phyloP scores from a whole-genome alignment of 2,888 invertebrate genomes.

The Stegophylla sp. region DNA sequence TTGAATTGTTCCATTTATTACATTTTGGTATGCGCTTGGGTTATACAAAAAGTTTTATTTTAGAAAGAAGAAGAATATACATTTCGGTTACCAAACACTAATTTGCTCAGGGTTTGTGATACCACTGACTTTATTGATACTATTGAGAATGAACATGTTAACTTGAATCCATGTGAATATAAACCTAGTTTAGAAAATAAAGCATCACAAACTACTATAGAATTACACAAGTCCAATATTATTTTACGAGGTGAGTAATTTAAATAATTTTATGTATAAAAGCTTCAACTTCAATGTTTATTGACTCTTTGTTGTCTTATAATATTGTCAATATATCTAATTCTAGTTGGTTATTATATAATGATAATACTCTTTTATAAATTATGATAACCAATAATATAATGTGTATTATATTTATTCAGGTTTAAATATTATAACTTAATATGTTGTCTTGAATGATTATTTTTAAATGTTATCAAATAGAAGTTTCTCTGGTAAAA shows the following conservation, averaged over 20 bases:
- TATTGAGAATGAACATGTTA: background rate
- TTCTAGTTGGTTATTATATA: too few species aligned
- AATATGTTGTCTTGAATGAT: too few species aligned
- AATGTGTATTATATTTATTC: too few species aligned
- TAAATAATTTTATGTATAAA: background rate
- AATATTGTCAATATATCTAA: too few species aligned
- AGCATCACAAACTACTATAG: background rate
- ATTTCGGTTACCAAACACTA: background rate
- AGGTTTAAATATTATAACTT: too few species aligned
- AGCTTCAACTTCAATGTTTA: too few species aligned
- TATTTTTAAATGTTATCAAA: too few species aligned
- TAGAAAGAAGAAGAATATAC: constrained; percentile 29
- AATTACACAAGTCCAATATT: constrained; percentile 8
- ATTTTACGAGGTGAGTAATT: constrained; percentile 14
- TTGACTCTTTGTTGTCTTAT: too few species aligned
- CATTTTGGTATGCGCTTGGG: background rate
- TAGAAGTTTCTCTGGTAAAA: too few species aligned
- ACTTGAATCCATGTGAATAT: background rate
- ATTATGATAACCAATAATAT: too few species aligned
- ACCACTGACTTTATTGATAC: constrained; percentile 1
- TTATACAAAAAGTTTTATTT: constrained; percentile 12
- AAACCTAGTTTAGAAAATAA: background rate
- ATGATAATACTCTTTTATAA: too few species aligned
- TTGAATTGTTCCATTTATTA: too few species aligned
- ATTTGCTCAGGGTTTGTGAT: background rate